Base-by-base conservation (phyloP, 2,888 invertebrate species). In the Cryptus armator region DNA sequence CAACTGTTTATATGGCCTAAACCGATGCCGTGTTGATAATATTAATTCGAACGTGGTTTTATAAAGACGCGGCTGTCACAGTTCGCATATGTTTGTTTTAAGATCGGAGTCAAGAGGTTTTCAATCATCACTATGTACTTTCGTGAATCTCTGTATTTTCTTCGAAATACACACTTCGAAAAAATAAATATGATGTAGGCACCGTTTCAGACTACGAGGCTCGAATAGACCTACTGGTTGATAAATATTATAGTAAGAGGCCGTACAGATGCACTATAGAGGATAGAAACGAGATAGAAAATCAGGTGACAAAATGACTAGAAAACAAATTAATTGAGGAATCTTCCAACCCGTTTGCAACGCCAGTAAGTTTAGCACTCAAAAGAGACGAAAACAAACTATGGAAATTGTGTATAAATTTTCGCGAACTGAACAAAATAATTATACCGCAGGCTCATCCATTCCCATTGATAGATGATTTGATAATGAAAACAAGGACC, bases 361-460 rank as follows among this genome's bases (percentile, higher is more conserved):
- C 84, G 37, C 84, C 84, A 16, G 84, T 86, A 70, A 86, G 84
- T 6, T 70, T 86, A 53, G 85, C 82, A 56, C 87, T 81, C 19
- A 83, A 87, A 81, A 81, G 78, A 79, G 87, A 87, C 32, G 88
- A 87, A 72, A 80, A 81, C 19, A 78, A 74, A 71, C 85, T 71
- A 72, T 82, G 82, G 24, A 84, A 86, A 82, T 64, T 88, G 76
- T 88, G 87, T 64, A 85, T 82, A 67, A 37, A 64, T 37, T 64
- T 64, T 43, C 64, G 67, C 74, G 74, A 74, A 62, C 44, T 74
- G n/a, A 87, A 84, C 68, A 68, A 84, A 80, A 67, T 77, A 51
- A 48, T 82, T 64, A 81, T 79, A 37, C 68, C 84, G 14, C 81
- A 87, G 68, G 68, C 68, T 3, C 81, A 86, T 83, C 87, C 86